Base-by-base conservation (phyloP, 1,140 invertebrate genomes). In the Tribolium madens region DNA sequence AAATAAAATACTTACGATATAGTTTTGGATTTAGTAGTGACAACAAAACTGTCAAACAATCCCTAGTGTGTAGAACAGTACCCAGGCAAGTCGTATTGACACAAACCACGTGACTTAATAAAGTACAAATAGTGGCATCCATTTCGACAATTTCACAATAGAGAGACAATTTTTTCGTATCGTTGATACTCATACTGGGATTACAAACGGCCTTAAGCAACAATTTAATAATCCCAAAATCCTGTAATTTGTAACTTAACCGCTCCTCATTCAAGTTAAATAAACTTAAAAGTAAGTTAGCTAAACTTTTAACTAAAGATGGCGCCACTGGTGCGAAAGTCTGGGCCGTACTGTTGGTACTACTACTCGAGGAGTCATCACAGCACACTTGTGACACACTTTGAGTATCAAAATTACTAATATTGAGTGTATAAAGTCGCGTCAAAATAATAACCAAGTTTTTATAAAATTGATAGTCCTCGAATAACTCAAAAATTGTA, bases 61-160 rank as follows among this genome's bases (percentile, higher is more conserved):
- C 88, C 2, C 84, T 78, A 0, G 87, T 86, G 80, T 88, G 87
- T 13, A 84, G 80, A 46, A 87, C 81, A n/a, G 84, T 84, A 1
- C 82, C 78, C 12, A 85, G 77, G 81, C 87, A 87, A 33, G 81
- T 82, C 2, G 80, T 78, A 81, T 85, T 87, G 10, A 84, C 70
- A 21, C 78, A 80, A 6, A 87, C 81, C 13, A 86, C 84, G 73
- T 86, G 87, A 10, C 83, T 86, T 18, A 90, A 77, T 71, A 89
- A 79, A 36, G 78, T 82, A 75, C 86, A 88, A 21, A 90, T 84
- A 52, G 77, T 82, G 0, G 84, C 83, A 74, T 88, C 87, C 88
- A 90, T 89, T 81, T 88, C 86, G 31, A 89, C 76, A 26, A 87
- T 76, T 47, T 88, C 87, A 57, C 81, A 84, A 76, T 87, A 88